A percentile compares a stretch with the other conserved stretches of the same genome.
Evolutionary conservation across 2,888 invertebrate species (phyloP).

Genomic region (Sialis lutaria): DNA sequence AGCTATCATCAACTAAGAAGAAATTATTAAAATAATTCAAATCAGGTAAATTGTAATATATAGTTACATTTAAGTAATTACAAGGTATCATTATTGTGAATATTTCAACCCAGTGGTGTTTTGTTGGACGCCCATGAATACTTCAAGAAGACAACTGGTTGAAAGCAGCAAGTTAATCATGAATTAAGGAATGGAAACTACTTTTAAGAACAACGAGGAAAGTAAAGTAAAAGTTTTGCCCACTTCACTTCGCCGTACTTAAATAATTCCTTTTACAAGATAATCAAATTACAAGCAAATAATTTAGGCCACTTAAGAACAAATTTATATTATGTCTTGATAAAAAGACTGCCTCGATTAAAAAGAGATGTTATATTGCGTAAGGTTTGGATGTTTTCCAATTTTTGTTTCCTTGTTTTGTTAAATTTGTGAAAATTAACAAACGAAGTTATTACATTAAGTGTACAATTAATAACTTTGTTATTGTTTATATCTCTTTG

Average conservation of each 20-base stretch:
- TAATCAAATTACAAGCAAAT: conserved; percentile 18
- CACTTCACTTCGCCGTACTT: conserved; percentile 1
- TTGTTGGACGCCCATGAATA: too few relatives aligned
- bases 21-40: too few relatives aligned
- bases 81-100: too few relatives aligned
- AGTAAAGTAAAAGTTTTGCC: not conserved
- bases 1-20: too few relatives aligned
- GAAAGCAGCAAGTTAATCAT: conserved; percentile 3
- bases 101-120: too few relatives aligned
- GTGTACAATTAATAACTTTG: not conserved
- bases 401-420: too few relatives aligned
- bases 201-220: conserved; percentile 1
- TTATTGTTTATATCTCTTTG: not conserved
- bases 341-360: conserved; percentile 12
- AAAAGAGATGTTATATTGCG: not conserved
- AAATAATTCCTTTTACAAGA: conserved; percentile 10
- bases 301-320: conserved; percentile 19
- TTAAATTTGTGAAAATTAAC: too few relatives aligned
- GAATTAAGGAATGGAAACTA: conserved; percentile 5
- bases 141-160: conserved; percentile 1
- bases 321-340: conserved; percentile 19
- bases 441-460: not conserved
- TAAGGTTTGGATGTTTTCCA: too few relatives aligned
- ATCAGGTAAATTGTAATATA: too few relatives aligned
- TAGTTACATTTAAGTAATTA: too few relatives aligned